phyloP scores from a whole-genome alignment of 2,797 vertebrate species.

The Gastrophryne carolinensis region DNA sequence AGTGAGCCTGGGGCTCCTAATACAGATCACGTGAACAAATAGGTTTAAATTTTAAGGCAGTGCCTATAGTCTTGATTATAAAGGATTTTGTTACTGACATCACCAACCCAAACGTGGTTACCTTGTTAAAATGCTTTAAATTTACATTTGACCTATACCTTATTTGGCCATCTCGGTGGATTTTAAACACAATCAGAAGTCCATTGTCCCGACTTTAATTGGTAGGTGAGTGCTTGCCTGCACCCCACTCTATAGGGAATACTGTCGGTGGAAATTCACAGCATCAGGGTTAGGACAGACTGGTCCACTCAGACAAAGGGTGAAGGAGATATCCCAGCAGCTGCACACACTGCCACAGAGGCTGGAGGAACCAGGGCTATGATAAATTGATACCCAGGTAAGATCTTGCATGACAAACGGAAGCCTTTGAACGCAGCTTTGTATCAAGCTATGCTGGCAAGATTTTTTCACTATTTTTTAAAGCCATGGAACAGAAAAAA shows the following conservation, averaged over 20 bases:
- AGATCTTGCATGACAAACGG: slow-evolving; percentile 91
- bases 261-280: slow-evolving; percentile 92
- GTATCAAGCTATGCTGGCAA: slow-evolving; percentile 76
- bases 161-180: slow-evolving; percentile 56
- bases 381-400: slow-evolving; percentile 99
- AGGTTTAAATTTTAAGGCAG: slow-evolving; percentile 93
- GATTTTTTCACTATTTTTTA: slow-evolving; percentile 67
- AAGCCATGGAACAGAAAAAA: neutral
- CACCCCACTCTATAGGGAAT: slow-evolving; percentile 98
- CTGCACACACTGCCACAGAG: slow-evolving; percentile 82
- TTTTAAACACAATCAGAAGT: slow-evolving; percentile 66
- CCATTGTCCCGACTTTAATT: slow-evolving; percentile 89
- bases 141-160: slow-evolving; percentile 57
- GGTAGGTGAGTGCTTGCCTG: slow-evolving; percentile 91
- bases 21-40: slow-evolving; percentile 96
- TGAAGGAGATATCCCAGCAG: slow-evolving; percentile 89
- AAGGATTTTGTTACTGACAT: slow-evolving; percentile 79
- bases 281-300: slow-evolving; percentile 98
- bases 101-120: slow-evolving; percentile 72
- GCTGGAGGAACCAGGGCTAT: slow-evolving; percentile 83
- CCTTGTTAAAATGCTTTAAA: slow-evolving; percentile 59
- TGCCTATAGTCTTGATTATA: slow-evolving; percentile 94
- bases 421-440: slow-evolving; percentile 87
- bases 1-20: slow-evolving; percentile 77
- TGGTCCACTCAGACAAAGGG: slow-evolving; percentile 97